These are phyloP conservation scores for Pristiophorus japonicus DNA, from an alignment of 2,113 vertebrate species.

Conservation along the genomic window DNA sequence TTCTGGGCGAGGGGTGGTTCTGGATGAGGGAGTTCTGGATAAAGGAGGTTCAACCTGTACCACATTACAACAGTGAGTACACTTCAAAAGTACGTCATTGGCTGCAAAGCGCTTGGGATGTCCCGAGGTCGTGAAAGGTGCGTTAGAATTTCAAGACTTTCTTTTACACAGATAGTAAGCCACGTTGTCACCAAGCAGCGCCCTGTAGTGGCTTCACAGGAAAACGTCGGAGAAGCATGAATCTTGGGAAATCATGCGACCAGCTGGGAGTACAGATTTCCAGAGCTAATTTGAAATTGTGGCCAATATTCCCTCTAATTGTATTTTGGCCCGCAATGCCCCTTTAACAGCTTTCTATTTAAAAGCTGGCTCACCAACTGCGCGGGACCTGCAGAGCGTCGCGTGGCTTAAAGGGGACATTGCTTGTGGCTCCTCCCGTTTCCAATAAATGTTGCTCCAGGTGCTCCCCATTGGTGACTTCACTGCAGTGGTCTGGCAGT, in stretches of 20 bases:
- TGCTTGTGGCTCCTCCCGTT: neutral
- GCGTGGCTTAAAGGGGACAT: too few species aligned
- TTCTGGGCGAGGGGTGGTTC: too few species aligned
- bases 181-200: neutral
- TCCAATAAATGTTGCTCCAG: neutral
- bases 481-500: neutral
- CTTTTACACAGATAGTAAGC: neutral
- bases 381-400: too few species aligned
- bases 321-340: too few species aligned
- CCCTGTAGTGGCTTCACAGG: neutral
- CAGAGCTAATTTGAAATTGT: neutral
- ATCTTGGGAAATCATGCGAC: neutral
- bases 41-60: too few species aligned
- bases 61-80: neutral
- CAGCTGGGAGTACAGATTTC: neutral
- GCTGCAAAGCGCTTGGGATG: neutral
- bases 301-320: too few species aligned
- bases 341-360: too few species aligned
- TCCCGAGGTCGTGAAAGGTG: neutral
- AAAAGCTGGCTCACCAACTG: too few species aligned
- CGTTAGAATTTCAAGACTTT: neutral
- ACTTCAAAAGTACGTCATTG: neutral
- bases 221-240: neutral
- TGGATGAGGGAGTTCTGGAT: too few species aligned
- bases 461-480: neutral